These are phyloP conservation scores for Cebus imitator DNA, from an alignment of 2,113 vertebrate species.

Conservation along the genomic window DNA sequence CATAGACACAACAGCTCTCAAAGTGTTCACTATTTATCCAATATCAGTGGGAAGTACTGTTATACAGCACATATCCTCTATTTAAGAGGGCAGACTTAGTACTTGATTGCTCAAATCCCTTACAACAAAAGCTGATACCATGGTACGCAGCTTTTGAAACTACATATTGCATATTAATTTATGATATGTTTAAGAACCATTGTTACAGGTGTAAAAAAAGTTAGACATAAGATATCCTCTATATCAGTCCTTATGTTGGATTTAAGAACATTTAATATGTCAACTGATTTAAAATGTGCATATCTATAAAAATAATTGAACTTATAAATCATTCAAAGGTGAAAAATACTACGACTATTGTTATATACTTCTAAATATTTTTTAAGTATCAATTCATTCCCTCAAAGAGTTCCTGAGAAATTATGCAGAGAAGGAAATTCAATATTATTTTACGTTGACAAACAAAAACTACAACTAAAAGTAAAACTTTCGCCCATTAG, in stretches of 20 bases:
- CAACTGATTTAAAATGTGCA: background rate
- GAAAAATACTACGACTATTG: background rate
- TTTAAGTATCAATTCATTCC: background rate
- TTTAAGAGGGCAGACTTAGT: background rate
- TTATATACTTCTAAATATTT: background rate
- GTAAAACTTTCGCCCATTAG: background rate
- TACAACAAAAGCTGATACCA: constrained; percentile 5
- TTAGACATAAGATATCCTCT: background rate
- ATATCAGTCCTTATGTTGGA: background rate
- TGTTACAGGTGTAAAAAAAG: background rate
- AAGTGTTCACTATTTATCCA: background rate
- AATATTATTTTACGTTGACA: background rate
- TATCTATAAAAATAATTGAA: background rate
- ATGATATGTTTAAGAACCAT: background rate
- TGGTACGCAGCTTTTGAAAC: background rate
- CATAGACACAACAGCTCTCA: background rate
- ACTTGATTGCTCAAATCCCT: background rate
- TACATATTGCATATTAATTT: background rate
- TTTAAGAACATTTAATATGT: background rate
- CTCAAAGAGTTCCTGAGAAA: background rate
- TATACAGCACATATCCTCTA: background rate
- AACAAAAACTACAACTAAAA: background rate
- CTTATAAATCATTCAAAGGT: background rate
- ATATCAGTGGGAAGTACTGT: background rate
- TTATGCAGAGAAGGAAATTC: background rate